phyloP scores from a whole-genome alignment of 2,797 vertebrate genomes.

The Coilia nasus region DNA sequence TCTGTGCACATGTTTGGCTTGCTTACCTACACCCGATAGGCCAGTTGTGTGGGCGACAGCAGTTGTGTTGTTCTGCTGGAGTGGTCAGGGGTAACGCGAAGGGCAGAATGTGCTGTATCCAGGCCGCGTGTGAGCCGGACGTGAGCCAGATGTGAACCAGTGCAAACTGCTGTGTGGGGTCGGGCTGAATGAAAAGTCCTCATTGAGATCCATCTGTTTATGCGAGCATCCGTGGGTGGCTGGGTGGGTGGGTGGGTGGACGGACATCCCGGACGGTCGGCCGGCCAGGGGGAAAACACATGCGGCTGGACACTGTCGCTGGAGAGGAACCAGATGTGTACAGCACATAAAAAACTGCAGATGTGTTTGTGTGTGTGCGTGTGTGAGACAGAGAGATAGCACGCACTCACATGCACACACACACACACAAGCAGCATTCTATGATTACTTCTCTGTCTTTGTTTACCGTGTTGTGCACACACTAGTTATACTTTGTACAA shows the following conservation, averaged over 20 bases:
- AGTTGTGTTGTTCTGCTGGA: neutral
- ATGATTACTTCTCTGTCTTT: no score
- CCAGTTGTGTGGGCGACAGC: conserved; percentile 6
- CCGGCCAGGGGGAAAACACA: neutral
- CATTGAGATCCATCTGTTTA: neutral
- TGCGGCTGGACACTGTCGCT: neutral
- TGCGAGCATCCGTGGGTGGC: neutral
- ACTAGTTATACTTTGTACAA: no score
- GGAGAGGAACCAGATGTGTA: neutral
- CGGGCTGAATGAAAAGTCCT: neutral
- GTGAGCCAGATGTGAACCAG: neutral
- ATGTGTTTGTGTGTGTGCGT: no score
- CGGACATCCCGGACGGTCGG: neutral
- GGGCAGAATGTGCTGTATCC: neutral
- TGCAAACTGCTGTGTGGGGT: neutral
- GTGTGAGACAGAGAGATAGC: neutral
- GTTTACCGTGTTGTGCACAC: no score
- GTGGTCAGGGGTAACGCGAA: neutral
- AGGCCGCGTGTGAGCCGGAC: neutral
- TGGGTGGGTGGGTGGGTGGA: neutral
- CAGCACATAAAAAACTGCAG: neutral
- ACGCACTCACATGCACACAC: no score
- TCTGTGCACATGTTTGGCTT: conserved; percentile 8
- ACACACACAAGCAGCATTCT: no score
- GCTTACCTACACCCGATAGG: neutral